Evolutionary conservation across 2,113 vertebrate genomes (phyloP).

Genomic region (Hyperopisus bebe): DNA sequence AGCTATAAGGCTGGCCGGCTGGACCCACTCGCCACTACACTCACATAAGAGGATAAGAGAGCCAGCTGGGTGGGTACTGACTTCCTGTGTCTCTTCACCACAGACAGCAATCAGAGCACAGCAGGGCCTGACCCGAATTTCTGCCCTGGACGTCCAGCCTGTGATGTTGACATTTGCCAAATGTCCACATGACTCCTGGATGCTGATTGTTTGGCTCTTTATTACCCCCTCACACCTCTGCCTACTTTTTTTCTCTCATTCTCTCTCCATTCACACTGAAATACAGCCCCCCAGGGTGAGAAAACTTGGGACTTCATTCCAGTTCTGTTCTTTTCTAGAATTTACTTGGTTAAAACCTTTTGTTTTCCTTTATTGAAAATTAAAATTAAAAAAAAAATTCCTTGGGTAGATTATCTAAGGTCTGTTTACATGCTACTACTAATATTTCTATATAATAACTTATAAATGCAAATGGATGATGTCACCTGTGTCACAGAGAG

Average conservation of each 20-base stretch:
- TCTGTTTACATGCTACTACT: neutral
- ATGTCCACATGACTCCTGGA: neutral
- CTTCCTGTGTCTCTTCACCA: neutral
- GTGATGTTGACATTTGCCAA: neutral
- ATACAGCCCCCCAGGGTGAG: neutral
- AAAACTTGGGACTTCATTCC: neutral
- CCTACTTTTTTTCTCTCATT: neutral
- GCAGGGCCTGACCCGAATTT: neutral
- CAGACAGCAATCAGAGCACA: neutral
- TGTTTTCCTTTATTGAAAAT: neutral
- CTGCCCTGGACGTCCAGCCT: neutral
- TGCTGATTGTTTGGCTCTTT: neutral
- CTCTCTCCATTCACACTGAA: neutral
- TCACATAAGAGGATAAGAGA: neutral
- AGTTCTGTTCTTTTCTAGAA: neutral
- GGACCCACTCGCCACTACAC: neutral
- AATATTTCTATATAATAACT: neutral
- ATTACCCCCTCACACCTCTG: neutral
- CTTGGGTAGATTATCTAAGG: neutral
- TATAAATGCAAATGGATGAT: neutral
- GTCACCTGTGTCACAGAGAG: neutral
- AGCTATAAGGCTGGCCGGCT: neutral
- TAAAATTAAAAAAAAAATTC: neutral
- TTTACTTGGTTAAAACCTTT: neutral
- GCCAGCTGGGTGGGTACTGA: neutral